Evolutionary conservation across 1,140 invertebrate species (phyloP).

Genomic region (Hylaeus volcanicus): DNA sequence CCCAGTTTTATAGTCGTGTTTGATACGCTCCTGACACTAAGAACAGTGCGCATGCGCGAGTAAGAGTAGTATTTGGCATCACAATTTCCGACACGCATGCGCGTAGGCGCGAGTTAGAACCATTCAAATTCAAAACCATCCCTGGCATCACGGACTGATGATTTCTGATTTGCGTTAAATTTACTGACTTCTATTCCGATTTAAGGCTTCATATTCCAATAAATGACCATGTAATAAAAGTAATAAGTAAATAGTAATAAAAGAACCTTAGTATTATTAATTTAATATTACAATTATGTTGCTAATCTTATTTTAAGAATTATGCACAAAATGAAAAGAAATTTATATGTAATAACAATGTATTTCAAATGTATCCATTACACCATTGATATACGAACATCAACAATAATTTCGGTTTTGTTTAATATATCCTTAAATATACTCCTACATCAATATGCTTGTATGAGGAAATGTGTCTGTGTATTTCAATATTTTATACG

Average conservation of each 20-base stretch:
- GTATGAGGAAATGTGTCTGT: background rate
- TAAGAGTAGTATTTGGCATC: too few species aligned
- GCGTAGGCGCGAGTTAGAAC: too few species aligned
- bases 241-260: background rate
- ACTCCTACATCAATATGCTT: conserved; percentile 68
- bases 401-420: conserved; percentile 72
- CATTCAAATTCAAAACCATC: too few species aligned
- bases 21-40: too few species aligned
- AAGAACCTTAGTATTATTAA: background rate
- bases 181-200: too few species aligned
- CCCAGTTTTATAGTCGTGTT: too few species aligned
- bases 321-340: background rate
- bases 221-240: too few species aligned
- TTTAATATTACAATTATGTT: background rate
- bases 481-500: background rate
- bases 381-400: conserved; percentile 73
- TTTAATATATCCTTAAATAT: conserved; percentile 65
- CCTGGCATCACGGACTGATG: too few species aligned
- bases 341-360: conserved; percentile 72
- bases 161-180: too few species aligned
- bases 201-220: too few species aligned
- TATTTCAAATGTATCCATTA: conserved; percentile 78
- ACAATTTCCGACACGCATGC: too few species aligned
- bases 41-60: too few species aligned
- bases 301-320: background rate